Evolutionary conservation across 53 echinoderm and acorn worm genomes (phyloP).

Genomic region (Antedon mediterranea): DNA sequence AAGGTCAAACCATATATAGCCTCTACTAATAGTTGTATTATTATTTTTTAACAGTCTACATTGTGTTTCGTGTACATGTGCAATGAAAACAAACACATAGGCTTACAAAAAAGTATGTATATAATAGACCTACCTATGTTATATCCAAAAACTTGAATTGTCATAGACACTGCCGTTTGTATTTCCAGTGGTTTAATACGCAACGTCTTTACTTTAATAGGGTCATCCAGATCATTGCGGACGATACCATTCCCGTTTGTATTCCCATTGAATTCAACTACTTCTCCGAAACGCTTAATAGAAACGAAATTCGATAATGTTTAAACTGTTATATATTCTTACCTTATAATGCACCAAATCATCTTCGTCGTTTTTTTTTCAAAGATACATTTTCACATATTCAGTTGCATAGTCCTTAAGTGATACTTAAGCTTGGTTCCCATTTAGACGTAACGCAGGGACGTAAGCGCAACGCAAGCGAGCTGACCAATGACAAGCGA

Average conservation of each 20-base stretch:
- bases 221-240: constrained; percentile 26
- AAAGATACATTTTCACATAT: background rate
- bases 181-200: constrained; percentile 8
- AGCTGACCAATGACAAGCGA: too few species aligned
- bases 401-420: background rate
- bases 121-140: constrained; percentile 17
- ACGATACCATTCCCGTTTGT: constrained; percentile 22
- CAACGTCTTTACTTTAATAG: constrained; percentile 21
- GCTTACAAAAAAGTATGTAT: too few species aligned
- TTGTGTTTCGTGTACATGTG: too few species aligned
- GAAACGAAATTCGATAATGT: background rate
- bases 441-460: too few species aligned
- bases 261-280: constrained; percentile 19
- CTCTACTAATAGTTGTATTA: too few species aligned
- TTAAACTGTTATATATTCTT: too few species aligned
- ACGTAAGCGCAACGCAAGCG: too few species aligned
- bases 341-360: background rate
- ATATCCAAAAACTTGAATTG: constrained; percentile 37
- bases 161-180: constrained; percentile 21
- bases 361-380: constrained; percentile 9
- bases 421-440: too few species aligned
- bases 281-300: background rate
- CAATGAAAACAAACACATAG: too few species aligned
- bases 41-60: too few species aligned
- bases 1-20: too few species aligned